A percentile compares a stretch with the other conserved stretches of the same genome.
Conservation (phyloP, 1,140 invertebrate species). For the Calycopis cecrops region DNA sequence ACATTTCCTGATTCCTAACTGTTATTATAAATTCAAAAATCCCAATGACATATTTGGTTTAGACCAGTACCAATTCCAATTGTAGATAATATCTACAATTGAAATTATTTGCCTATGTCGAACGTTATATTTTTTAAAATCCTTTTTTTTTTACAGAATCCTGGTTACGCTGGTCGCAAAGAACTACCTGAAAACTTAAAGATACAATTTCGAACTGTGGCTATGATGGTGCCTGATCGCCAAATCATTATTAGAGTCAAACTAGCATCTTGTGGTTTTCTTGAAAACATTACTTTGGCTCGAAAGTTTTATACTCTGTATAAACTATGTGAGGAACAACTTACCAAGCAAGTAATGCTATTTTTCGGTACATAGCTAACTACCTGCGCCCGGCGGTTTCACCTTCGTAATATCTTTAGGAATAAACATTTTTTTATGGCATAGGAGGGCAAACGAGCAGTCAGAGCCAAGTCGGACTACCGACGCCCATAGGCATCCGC, state of each 20-base stretch:
- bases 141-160: conserved; percentile 82
- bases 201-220: conserved; percentile 97
- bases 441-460: no score
- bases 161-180: conserved; percentile 96
- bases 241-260: conserved; percentile 98
- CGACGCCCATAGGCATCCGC: no score
- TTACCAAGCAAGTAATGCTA: conserved; percentile 91
- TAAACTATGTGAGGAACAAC: conserved; percentile 97
- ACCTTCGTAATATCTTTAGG: no score
- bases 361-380: not conserved
- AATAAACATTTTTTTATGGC: no score
- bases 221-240: conserved; percentile 99
- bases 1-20: no score
- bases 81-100: no score
- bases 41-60: no score
- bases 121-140: not conserved
- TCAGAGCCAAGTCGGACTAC: no score
- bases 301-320: conserved; percentile 97
- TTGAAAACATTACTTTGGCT: conserved; percentile 96
- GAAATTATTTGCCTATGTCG: no score
- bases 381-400: no score
- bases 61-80: no score
- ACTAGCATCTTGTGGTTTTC: conserved; percentile 95
- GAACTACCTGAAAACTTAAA: conserved; percentile 98
- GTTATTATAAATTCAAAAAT: no score